Conservation (phyloP, 2,888 invertebrate genomes). For the Ashinkailepas kermadecensis region DNA sequence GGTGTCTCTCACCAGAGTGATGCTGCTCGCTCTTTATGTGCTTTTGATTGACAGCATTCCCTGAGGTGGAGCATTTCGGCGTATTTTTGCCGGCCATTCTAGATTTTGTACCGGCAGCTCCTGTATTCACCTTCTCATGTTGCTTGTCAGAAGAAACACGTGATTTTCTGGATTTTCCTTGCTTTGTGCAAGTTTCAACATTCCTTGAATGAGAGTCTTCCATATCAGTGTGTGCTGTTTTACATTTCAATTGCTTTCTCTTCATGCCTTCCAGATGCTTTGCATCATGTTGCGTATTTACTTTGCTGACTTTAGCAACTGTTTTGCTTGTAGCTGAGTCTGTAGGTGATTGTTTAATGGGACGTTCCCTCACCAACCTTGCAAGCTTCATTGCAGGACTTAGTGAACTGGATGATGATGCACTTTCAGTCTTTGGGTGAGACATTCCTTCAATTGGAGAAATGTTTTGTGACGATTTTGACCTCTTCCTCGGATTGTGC, state of each 20-base stretch:
- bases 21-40: neutral
- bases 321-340: neutral
- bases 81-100: no score
- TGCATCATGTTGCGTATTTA: neutral
- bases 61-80: no score
- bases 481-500: neutral
- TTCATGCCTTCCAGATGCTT: neutral
- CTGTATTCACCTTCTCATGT: no score
- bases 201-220: neutral
- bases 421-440: neutral
- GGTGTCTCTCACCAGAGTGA: neutral
- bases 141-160: no score
- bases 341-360: neutral
- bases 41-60: no score
- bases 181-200: no score
- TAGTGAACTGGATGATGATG: neutral
- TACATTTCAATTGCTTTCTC: neutral
- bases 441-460: neutral
- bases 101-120: no score
- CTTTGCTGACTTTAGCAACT: neutral
- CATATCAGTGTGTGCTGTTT: neutral
- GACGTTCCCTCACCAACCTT: neutral
- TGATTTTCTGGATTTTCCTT: no score
- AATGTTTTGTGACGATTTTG: neutral
- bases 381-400: constrained; percentile 10